Evolutionary conservation across 2,888 invertebrate genomes (phyloP), one percentile per base, ranked within the genome.

Genomic region (Thereva nobilitata): DNA sequence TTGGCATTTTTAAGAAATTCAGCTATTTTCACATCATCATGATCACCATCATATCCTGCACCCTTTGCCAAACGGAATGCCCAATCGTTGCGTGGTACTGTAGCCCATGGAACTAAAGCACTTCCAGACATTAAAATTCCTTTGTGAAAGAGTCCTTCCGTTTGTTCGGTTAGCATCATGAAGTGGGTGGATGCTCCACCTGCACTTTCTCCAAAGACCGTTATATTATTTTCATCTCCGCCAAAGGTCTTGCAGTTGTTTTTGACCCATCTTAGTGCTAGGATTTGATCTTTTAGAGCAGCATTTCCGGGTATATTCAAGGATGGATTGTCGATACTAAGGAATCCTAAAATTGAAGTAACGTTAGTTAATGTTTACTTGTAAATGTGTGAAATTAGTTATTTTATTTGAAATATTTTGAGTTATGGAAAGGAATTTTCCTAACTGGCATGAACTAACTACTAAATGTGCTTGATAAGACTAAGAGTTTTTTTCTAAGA

Each of bases 181-280:
- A 79, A 77, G 72, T 84, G 82, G 0, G 82, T 80, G 0, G 83
- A 79, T 4, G 80, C 80, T 7, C 77, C 82, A 5, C 84, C 84
- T 4, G 84, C 84, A 73, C 84, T 84, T 70, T 83, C 83, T 1
- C 84, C 84, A 71, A 84, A 84, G 0, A 84, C 71, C 0, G 84
- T 84, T 0, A 80, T 81, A 72, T 85, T 84, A n/a, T 80, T 75
- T 1, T 82, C 78, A 75, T 85, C 82, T 4, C 85, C 85, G 65
- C 83, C 82, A 72, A 85, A 85, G 8, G 76, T 74, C 4, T 73
- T 68, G 35, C 84, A 83, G 70, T 85, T 84, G 53, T 79, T 76
- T 56, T 82, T 78, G 0, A 84, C 79, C 84, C 84, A 85, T 70
- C 79, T 78, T 9, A 85, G 73, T 0, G 81, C 83, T 74, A 84